phyloP scores from a whole-genome alignment of 2,797 vertebrate species.

The Falco rusticolus region DNA sequence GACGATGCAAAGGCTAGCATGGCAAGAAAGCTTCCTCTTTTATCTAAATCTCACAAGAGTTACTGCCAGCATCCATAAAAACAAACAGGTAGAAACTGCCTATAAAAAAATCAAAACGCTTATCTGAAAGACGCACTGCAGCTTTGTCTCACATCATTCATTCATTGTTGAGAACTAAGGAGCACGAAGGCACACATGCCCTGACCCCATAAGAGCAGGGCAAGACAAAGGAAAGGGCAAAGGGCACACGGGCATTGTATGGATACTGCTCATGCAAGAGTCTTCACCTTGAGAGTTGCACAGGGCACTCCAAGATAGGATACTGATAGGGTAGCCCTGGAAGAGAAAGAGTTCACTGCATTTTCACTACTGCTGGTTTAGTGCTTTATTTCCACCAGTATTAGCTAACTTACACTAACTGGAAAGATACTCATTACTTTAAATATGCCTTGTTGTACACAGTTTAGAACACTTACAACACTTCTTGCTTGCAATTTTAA shows the following conservation, averaged over 20 bases:
- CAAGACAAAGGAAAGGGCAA: not conserved
- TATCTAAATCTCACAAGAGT: not conserved
- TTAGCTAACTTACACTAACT: not conserved
- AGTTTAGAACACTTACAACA: not conserved
- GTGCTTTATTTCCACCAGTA: not conserved
- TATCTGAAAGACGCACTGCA: not conserved
- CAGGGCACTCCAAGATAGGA: accelerated
- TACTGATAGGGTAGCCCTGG: not conserved
- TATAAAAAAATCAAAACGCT: not conserved
- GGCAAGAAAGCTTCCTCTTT: not conserved
- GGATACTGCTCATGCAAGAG: not conserved
- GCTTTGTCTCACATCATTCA: not conserved
- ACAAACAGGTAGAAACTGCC: not conserved
- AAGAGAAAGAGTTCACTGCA: not conserved
- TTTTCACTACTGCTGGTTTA: not conserved
- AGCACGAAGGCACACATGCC: not conserved
- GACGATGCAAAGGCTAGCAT: not conserved
- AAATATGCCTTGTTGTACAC: not conserved
- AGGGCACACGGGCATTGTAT: not conserved
- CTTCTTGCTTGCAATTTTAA: not conserved
- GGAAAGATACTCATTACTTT: not conserved
- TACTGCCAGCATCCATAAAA: not conserved
- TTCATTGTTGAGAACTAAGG: not conserved
- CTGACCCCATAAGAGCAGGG: accelerated
- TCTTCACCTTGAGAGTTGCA: not conserved